These are phyloP conservation scores for Heteronetta atricapilla DNA, from an alignment of 2,113 vertebrate genomes.

Conservation along the genomic window DNA sequence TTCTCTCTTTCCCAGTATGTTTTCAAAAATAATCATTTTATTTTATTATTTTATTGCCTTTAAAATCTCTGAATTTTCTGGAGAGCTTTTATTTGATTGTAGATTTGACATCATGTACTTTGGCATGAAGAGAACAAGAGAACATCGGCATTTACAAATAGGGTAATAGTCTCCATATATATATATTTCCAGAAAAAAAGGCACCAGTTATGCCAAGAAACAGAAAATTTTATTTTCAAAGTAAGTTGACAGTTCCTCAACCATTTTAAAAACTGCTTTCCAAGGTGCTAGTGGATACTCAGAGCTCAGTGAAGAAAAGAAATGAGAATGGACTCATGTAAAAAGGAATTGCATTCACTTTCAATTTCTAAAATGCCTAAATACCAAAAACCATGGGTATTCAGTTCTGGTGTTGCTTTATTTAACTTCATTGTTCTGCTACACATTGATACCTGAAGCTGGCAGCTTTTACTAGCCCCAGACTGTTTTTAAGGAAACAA, in stretches of 20 bases:
- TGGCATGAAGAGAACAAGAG: neutral
- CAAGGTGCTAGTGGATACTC: neutral
- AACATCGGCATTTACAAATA: neutral
- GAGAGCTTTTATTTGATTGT: neutral
- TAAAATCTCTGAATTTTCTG: neutral
- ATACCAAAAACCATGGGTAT: neutral
- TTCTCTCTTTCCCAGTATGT: neutral
- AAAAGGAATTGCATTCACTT: neutral
- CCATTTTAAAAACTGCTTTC: neutral
- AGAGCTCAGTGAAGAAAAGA: neutral
- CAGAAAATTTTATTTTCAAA: neutral
- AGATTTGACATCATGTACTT: accelerated
- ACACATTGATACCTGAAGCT: neutral
- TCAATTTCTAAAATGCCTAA: neutral
- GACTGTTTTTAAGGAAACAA: neutral
- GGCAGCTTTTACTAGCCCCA: neutral
- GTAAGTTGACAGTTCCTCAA: neutral
- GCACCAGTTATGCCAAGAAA: neutral
- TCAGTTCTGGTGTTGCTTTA: neutral
- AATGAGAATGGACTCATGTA: neutral
- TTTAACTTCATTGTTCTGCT: neutral
- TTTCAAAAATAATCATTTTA: neutral
- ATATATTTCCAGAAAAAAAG: neutral
- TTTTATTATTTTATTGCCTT: neutral
- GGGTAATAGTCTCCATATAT: neutral